phyloP scores from a whole-genome alignment of 2,113 vertebrate species.

The Phycodurus eques region DNA sequence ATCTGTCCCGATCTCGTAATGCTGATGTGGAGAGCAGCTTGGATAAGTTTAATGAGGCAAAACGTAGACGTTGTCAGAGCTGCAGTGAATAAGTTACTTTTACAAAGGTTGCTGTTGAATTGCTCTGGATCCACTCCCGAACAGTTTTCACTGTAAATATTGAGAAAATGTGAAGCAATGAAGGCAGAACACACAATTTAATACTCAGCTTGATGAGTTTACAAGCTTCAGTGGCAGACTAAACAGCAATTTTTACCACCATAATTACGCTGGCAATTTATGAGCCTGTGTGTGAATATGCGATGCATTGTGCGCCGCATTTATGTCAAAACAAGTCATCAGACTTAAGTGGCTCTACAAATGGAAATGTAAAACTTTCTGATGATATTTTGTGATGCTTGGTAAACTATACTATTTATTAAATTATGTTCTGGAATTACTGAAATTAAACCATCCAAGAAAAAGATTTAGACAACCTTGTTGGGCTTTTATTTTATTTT shows the following conservation, averaged over 20 bases:
- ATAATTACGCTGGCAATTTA: constrained; percentile 54
- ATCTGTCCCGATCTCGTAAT: constrained; percentile 6
- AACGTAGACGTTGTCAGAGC: constrained; percentile 4
- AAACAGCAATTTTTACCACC: constrained; percentile 54
- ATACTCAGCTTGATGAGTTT: constrained; percentile 52
- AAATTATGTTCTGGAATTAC: neutral
- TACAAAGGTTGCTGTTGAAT: constrained; percentile 19
- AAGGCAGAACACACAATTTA: constrained; percentile 48
- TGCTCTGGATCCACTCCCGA: constrained; percentile 27
- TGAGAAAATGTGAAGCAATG: constrained; percentile 60
- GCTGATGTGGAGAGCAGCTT: constrained; percentile 1
- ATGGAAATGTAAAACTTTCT: constrained; percentile 41
- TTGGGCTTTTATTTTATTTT: constrained; percentile 17
- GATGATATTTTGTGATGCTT: constrained; percentile 49
- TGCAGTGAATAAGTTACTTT: constrained; percentile 12
- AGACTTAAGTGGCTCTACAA: constrained; percentile 48
- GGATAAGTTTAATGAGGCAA: constrained; percentile 7
- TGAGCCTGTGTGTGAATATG: constrained; percentile 54
- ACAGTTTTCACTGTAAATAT: constrained; percentile 50
- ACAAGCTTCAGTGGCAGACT: constrained; percentile 47
- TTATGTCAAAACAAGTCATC: constrained; percentile 69
- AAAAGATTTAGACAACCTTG: constrained; percentile 21
- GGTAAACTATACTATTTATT: constrained; percentile 11
- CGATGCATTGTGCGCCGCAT: constrained; percentile 33
- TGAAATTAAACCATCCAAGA: constrained; percentile 27